Conservation (phyloP, 2,888 invertebrate species). For the Xestia c-nigrum region DNA sequence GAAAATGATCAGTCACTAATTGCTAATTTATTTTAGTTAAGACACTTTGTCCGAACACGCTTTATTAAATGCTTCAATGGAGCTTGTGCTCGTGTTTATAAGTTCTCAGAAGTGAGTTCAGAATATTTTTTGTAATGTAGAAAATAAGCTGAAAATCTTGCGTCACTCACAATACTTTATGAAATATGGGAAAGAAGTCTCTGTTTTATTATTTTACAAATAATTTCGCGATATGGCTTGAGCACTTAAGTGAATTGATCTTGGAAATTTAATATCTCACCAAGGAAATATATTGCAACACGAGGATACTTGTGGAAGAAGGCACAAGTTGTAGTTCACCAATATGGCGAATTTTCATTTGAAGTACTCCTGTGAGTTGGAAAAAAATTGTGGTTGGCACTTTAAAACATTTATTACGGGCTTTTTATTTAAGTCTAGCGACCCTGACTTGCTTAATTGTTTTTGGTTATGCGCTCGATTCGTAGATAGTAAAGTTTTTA, state of each 20-base stretch:
- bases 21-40: slow-evolving; percentile 57
- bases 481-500: slow-evolving; percentile 32
- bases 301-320: slow-evolving; percentile 20
- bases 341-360: slow-evolving; percentile 33
- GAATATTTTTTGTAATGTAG: not conserved
- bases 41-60: not conserved
- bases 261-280: slow-evolving; percentile 31
- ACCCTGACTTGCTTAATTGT: slow-evolving; percentile 58
- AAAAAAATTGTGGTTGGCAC: slow-evolving; percentile 73
- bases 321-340: slow-evolving; percentile 7
- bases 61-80: not conserved
- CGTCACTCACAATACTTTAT: slow-evolving; percentile 14
- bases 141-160: slow-evolving; percentile 24
- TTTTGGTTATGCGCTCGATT: slow-evolving; percentile 58
- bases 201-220: slow-evolving; percentile 34
- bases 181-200: slow-evolving; percentile 13
- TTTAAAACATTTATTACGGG: slow-evolving; percentile 70
- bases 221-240: slow-evolving; percentile 11
- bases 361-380: slow-evolving; percentile 35
- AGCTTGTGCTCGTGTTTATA: not conserved
- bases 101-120: not conserved
- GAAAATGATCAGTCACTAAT: slow-evolving; percentile 58
- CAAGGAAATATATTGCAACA: slow-evolving; percentile 31
- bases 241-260: slow-evolving; percentile 55
- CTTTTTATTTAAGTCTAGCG: slow-evolving; percentile 63